Evolutionary conservation across 35 echinoderm and acorn worm species (phyloP), one percentile per base, ranked within the genome.

Genomic region (Stichopus chloronotus): DNA sequence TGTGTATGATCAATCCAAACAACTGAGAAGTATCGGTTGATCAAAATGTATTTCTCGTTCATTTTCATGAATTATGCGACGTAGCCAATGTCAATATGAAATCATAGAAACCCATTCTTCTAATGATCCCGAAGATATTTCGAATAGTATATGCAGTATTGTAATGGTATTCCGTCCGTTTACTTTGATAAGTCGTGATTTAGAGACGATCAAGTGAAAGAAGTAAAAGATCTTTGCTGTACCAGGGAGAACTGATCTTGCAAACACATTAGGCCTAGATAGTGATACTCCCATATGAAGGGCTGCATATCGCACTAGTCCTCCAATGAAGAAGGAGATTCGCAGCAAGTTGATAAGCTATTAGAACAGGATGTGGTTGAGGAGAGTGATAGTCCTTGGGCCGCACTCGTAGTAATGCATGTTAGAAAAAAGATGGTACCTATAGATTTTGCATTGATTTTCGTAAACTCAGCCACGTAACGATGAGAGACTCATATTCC

Each of bases 391-490:
- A 92, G 89, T 63, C 94, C n/a, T n/a, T n/a, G n/a, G n/a, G n/a
- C n/a, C 10, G n/a, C 88, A 13, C 22, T 56, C 19, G 78, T 91
- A 12, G 90, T 95, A 7, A 20, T 95, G 65, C n/a, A n/a, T n/a
- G 79, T 92, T 65, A 61, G 53, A 91, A 94, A 63, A 91, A 83
- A 78, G 87, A 94, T 72, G 77, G 87, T 19, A 81, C 87, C 3
- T 79, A 83, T 24, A 55, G 93, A 21, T 90, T 94, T 86, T 94
- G 93, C 60, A 8, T 78, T 7, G 86, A 94, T 59, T 95, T 86
- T 78, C 63, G 78, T 52, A 88, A 71, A 61, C 7, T 88, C 19
- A 88, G 5, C 58, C 19, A 23, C 0, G 57, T 88, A 10, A 63
- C 86, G 7, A 22, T 63, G 4, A 71, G 63, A 9, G 86, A 88